Evolutionary conservation across 1,140 invertebrate species (phyloP), one percentile per base, ranked within the genome.

Genomic region (Solenopsis fugax): DNA sequence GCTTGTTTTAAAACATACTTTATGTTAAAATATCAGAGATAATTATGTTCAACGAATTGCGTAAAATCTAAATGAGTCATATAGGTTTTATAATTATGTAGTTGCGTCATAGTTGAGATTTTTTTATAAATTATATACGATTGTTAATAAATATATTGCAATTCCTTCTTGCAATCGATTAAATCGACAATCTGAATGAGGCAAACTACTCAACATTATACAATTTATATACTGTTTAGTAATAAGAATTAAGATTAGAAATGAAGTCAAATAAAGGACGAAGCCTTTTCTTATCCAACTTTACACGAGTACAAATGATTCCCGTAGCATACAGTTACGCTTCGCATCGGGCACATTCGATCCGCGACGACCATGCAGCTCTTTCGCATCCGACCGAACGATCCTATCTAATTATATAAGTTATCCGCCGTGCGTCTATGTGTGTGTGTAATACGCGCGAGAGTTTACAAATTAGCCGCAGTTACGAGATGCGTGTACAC

Each of bases 391-490:
- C 87, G 50, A 72, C 58, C 60, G 75, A 90, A 89, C 73, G 86
- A 90, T 90, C 60, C 86, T 73, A 78, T 90, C 86, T 82, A 88
- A 90, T 90, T 90, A 90, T 88, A 82, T 90, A 90, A 90, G 81
- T 82, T 71, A 81, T 60, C 71, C 62, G 21, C 3, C 18, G 21
- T 21, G 16, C 54, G 34, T 81, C 77, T n/a, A 18, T 71, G 37
- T 87, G 69, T 29, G 54, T 12, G 56, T 72, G 72, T 56, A 73
- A 78, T 82, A 76, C 67, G 85, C 48, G 80, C 56, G 54, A 75
- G 90, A 87, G 85, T 93, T 94, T 91, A 94, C 94, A 94, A 94
- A 94, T 94, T 94, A 94, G 93, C 91, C 87, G 89, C 82, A 87
- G 87, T 92, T 88, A 81, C 92, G 87, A 90, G 89, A 90, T 92